Conservation (phyloP, 2,797 vertebrate genomes). For the Parambassis ranga region DNA sequence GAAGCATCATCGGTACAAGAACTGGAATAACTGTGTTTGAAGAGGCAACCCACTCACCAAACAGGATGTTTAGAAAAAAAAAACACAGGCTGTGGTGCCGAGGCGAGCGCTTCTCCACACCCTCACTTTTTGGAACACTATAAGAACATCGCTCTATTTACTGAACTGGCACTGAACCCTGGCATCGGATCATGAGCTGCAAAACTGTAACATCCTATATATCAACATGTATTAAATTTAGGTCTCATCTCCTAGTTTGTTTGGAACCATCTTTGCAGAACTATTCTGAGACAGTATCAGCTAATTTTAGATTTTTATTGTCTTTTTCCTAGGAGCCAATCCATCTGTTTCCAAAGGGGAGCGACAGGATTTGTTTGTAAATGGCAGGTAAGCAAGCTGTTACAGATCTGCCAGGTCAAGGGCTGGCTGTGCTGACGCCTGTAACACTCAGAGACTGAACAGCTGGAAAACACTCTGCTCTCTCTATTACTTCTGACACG, state of each 20-base stretch:
- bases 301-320: background rate
- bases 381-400: constrained; percentile 43
- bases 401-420: constrained; percentile 63
- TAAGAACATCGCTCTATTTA: constrained; percentile 2
- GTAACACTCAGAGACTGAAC: constrained; percentile 66
- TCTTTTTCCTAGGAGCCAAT: background rate
- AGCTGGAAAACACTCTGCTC: constrained; percentile 63
- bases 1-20: background rate
- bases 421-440: constrained; percentile 59
- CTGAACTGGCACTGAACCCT: constrained; percentile 1
- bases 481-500: constrained; percentile 12
- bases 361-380: constrained; percentile 57
- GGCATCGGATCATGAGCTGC: background rate
- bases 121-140: constrained; percentile 1
- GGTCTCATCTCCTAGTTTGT: background rate
- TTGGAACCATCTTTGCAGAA: background rate
- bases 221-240: too few relatives aligned
- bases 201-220: too few relatives aligned
- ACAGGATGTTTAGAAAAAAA: constrained; percentile 34
- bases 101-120: constrained; percentile 10
- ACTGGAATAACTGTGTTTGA: constrained; percentile 17
- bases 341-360: constrained; percentile 40
- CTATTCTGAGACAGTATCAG: too few relatives aligned
- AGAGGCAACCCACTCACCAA: constrained; percentile 19
- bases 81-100: background rate